Conservation (phyloP, 2,888 invertebrate species). For the Eudemis profundana region DNA sequence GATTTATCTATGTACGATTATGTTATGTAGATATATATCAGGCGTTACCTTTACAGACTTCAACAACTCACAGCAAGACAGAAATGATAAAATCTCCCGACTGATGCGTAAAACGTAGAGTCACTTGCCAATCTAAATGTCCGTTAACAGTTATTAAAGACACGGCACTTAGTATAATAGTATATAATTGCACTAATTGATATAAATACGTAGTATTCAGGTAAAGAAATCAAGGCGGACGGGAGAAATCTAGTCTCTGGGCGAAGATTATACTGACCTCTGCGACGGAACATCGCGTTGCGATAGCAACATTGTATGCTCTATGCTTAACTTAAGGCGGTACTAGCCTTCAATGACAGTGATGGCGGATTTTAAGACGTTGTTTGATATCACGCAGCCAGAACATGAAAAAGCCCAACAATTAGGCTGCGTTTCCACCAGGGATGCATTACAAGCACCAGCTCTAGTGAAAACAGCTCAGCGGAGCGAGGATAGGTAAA, state of each 20-base stretch:
- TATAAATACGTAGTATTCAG: conserved; percentile 28
- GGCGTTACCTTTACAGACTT: too few species aligned
- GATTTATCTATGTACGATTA: too few species aligned
- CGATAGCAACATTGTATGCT: conserved; percentile 29
- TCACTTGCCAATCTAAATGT: neutral
- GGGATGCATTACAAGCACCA: too few species aligned
- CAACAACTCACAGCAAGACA: neutral
- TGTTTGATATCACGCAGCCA: too few species aligned
- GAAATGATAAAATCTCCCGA: neutral
- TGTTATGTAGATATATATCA: too few species aligned
- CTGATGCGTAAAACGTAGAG: conserved; percentile 7
- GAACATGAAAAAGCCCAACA: too few species aligned
- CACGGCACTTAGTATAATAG: conserved; percentile 1
- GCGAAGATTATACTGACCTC: conserved; percentile 8
- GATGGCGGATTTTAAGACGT: too few species aligned
- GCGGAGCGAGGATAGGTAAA: too few species aligned
- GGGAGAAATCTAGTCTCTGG: conserved; percentile 11
- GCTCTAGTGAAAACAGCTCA: too few species aligned
- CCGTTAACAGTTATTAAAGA: neutral
- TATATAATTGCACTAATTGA: conserved; percentile 27
- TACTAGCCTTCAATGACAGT: too few species aligned
- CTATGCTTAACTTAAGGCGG: conserved; percentile 10
- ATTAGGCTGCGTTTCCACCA: too few species aligned
- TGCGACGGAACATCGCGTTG: conserved; percentile 1
- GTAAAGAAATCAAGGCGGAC: conserved; percentile 35